phyloP scores from a whole-genome alignment of 2,113 vertebrate genomes.

The Budorcas taxicolor region DNA sequence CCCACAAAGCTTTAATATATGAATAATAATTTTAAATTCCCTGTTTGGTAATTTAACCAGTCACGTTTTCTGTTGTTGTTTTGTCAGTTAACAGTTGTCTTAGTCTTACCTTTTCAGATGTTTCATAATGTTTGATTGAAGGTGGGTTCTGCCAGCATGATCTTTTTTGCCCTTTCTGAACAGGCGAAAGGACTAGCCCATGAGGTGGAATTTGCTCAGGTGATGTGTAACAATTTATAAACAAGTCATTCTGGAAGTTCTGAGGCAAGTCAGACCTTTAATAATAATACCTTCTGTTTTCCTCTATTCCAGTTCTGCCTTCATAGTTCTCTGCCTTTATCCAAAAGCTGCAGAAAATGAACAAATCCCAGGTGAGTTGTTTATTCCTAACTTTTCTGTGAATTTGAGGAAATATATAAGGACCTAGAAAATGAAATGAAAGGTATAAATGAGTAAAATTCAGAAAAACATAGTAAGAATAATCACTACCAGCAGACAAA shows the following conservation, averaged over 20 bases:
- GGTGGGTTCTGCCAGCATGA: not conserved
- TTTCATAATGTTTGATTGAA: not conserved
- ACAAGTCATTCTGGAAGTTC: not conserved
- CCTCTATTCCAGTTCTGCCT: constrained; percentile 53
- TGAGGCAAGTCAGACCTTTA: not conserved
- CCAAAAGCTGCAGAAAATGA: constrained; percentile 55
- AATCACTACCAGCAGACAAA: not conserved
- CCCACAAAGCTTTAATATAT: not conserved
- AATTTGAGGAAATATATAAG: not conserved
- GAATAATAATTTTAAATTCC: not conserved
- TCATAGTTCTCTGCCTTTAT: constrained; percentile 29
- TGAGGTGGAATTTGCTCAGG: not conserved
- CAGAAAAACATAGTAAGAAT: constrained; percentile 1
- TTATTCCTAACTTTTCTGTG: not conserved
- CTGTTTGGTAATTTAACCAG: not conserved
- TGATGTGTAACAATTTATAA: not conserved
- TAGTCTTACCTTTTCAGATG: not conserved
- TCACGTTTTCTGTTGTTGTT: not conserved
- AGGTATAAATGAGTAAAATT: not conserved
- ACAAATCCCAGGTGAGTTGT: constrained; percentile 62
- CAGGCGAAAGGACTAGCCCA: not conserved
- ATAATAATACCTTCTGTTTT: constrained; percentile 36
- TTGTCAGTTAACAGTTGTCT: not conserved
- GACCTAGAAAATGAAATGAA: not conserved
- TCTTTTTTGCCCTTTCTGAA: not conserved